Percentiles rank a stretch among this genome's conserved stretches.
phyloP scores from a whole-genome alignment of 2,113 vertebrate genomes.

The Ciconia stormi region DNA sequence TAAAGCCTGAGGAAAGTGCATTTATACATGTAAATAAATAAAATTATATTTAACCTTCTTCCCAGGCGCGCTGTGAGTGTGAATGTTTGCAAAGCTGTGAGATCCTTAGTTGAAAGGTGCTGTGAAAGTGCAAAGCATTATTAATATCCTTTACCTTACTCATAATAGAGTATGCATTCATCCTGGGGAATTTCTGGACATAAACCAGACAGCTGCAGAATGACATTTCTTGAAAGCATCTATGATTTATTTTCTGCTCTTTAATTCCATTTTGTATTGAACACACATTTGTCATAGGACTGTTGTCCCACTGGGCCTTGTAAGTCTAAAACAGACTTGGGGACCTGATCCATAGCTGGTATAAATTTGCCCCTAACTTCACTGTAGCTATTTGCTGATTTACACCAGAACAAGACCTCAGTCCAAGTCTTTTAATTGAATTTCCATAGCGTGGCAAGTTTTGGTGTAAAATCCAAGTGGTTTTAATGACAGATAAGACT shows the following conservation, averaged over 20 bases:
- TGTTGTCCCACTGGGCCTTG: slow-evolving; percentile 16
- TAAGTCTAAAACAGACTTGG: slow-evolving; percentile 25
- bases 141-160: slow-evolving; percentile 63
- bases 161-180: slow-evolving; percentile 20
- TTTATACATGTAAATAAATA: slow-evolving; percentile 24
- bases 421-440: not conserved
- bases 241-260: slow-evolving; percentile 66
- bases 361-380: not conserved
- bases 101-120: slow-evolving; percentile 64
- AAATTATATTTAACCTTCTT: slow-evolving; percentile 10
- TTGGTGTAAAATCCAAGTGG: slow-evolving; percentile 9
- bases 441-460: not conserved
- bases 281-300: slow-evolving; percentile 54
- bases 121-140: slow-evolving; percentile 61
- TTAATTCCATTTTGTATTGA: slow-evolving; percentile 68
- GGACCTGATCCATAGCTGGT: not conserved
- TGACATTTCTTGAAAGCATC: slow-evolving; percentile 69
- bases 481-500: slow-evolving; percentile 36
- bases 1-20: not conserved
- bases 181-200: slow-evolving; percentile 58
- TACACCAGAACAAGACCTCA: not conserved
- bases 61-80: not conserved
- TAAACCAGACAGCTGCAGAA: slow-evolving; percentile 67
- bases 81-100: slow-evolving; percentile 62
- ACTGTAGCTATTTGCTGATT: not conserved